Conservation (phyloP, 2,888 invertebrate genomes). For the Dolomedes plantarius region DNA sequence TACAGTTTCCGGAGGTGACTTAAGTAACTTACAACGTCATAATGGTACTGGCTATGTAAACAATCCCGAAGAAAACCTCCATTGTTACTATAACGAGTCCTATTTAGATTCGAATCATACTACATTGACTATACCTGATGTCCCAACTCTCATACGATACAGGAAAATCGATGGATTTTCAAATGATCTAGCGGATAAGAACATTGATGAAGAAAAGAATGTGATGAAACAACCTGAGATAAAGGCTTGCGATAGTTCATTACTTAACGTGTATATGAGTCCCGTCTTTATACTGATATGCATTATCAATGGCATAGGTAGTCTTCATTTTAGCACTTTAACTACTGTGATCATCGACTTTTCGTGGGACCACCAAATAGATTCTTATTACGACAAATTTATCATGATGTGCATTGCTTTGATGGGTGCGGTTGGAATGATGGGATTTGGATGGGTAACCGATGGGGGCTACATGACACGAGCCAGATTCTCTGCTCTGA, state of each 20-base stretch:
- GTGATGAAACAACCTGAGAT: background rate
- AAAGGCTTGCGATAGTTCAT: background rate
- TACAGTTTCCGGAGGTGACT: background rate
- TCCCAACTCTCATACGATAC: background rate
- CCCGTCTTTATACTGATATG: slow-evolving; percentile 19
- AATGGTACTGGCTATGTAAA: too few species aligned
- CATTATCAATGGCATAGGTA: background rate
- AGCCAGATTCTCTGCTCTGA: background rate
- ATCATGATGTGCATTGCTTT: slow-evolving; percentile 19
- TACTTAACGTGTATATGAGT: background rate
- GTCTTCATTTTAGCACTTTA: background rate
- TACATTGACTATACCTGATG: too few species aligned
- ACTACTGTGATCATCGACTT: slow-evolving; percentile 33
- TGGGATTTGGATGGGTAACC: slow-evolving; percentile 38
- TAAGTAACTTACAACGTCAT: too few species aligned
- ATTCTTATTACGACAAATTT: background rate
- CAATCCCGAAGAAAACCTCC: too few species aligned
- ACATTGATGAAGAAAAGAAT: background rate
- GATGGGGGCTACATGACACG: background rate
- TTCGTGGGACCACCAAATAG: slow-evolving; percentile 1
- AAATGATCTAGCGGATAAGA: background rate
- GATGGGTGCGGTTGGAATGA: slow-evolving; percentile 6
- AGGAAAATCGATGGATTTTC: background rate
- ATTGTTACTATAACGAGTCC: too few species aligned
- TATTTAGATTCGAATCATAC: too few species aligned